phyloP scores from a whole-genome alignment of 2,113 vertebrate genomes.

The Corythaeola cristata region DNA sequence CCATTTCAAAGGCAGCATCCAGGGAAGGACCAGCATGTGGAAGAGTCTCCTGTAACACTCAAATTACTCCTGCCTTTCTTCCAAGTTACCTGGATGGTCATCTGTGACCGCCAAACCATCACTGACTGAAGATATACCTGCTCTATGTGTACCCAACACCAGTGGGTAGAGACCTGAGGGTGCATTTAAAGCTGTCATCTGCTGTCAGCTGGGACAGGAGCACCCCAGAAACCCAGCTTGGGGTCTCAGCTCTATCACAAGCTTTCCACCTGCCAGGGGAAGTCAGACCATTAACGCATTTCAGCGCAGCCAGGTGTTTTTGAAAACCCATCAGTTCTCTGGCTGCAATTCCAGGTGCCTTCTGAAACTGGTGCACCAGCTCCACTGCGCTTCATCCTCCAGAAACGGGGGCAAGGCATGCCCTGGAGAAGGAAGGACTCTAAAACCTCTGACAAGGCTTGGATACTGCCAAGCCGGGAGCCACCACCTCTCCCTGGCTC shows the following conservation, averaged over 20 bases:
- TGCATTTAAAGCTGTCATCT: not conserved
- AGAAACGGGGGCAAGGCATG: accelerated
- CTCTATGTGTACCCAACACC: not conserved
- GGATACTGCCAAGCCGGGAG: not conserved
- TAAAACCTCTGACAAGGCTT: not conserved
- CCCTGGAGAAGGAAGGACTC: not conserved
- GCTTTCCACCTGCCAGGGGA: not conserved
- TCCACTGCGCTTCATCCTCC: not conserved
- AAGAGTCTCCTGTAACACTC: not conserved
- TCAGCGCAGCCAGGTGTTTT: not conserved
- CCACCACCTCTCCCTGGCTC: not conserved
- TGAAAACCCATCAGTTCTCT: not conserved
- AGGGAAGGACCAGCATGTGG: not conserved
- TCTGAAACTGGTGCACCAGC: not conserved
- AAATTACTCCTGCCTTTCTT: not conserved
- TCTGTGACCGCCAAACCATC: not conserved
- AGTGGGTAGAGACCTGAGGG: not conserved
- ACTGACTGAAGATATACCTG: not conserved
- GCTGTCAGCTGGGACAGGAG: not conserved
- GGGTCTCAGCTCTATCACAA: not conserved
- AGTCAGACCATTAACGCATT: not conserved
- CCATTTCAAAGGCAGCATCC: not conserved
- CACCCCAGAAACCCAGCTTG: not conserved
- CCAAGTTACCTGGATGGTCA: not conserved
- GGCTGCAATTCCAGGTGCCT: not conserved